Conservation (phyloP, 2,888 invertebrate genomes). For the Chloroclystis v-ata region DNA sequence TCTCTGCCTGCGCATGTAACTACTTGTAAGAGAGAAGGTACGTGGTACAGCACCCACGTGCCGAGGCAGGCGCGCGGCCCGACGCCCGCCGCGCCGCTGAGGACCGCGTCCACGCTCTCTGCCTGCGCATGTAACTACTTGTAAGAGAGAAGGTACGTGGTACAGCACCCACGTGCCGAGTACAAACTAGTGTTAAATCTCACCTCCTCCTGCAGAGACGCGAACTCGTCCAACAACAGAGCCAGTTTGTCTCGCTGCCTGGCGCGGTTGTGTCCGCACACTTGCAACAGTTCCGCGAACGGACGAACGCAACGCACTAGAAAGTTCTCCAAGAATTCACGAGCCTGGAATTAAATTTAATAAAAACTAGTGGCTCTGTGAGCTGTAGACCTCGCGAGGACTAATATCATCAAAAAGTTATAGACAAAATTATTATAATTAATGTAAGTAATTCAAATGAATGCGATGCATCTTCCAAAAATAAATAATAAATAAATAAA, state of each 20-base stretch:
- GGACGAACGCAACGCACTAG: constrained; percentile 91
- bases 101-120: constrained; percentile 89
- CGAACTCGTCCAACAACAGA: constrained; percentile 92
- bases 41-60: constrained; percentile 97
- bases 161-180: constrained; percentile 97
- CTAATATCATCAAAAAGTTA: no score
- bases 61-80: constrained; percentile 86
- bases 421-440: no score
- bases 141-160: constrained; percentile 79
- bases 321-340: constrained; percentile 93
- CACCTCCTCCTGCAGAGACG: constrained; percentile 94
- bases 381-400: no score
- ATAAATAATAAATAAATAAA: no score
- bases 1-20: constrained; percentile 82
- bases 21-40: constrained; percentile 46
- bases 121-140: constrained; percentile 75
- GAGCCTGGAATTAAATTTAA: constrained; percentile 76
- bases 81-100: constrained; percentile 50
- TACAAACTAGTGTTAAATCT: background rate
- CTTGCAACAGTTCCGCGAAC: constrained; percentile 90
- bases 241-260: constrained; percentile 96
- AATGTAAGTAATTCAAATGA: no score
- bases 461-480: no score
- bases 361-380: background rate
- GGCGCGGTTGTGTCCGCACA: constrained; percentile 96